Conservation (phyloP, 2,888 invertebrate species). For the Spodoptera littoralis region DNA sequence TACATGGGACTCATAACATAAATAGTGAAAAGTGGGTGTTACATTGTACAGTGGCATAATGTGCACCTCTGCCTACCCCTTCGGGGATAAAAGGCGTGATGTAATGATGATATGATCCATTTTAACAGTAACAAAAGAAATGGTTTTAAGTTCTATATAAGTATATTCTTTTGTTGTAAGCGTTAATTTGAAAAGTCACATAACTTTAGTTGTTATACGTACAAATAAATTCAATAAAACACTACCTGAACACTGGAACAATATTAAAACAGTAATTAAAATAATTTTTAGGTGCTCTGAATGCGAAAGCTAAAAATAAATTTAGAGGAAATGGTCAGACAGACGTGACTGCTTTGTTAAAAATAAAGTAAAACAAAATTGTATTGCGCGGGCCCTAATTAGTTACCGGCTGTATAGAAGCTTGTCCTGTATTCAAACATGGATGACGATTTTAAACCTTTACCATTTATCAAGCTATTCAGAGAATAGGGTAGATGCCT, state of each 20-base stretch:
- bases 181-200: too few relatives aligned
- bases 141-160: too few relatives aligned
- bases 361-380: slow-evolving; percentile 67
- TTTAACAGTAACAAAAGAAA: too few relatives aligned
- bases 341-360: slow-evolving; percentile 72
- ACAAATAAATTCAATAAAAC: too few relatives aligned
- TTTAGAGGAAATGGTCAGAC: slow-evolving; percentile 56
- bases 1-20: too few relatives aligned
- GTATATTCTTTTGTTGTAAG: too few relatives aligned
- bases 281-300: slow-evolving; percentile 52
- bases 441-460: slow-evolving; percentile 58
- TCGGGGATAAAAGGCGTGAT: too few relatives aligned
- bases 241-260: neutral
- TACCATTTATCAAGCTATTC: slow-evolving; percentile 58
- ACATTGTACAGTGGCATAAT: too few relatives aligned
- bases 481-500: slow-evolving; percentile 12
- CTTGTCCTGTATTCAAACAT: slow-evolving; percentile 52
- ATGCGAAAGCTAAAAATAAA: slow-evolving; percentile 63
- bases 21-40: too few relatives aligned
- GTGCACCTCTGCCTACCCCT: too few relatives aligned
- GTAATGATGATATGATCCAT: too few relatives aligned
- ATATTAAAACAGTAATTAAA: slow-evolving; percentile 44
- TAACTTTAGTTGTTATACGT: too few relatives aligned
- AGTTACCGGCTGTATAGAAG: slow-evolving; percentile 60
- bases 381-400: slow-evolving; percentile 68